A percentile compares a stretch with the other conserved stretches of the same genome.
These are phyloP conservation scores for Cladorhizidae sp. DNA, from an alignment of 37 sponge, comb jelly and placozoan genomes.

Conservation along the genomic window DNA sequence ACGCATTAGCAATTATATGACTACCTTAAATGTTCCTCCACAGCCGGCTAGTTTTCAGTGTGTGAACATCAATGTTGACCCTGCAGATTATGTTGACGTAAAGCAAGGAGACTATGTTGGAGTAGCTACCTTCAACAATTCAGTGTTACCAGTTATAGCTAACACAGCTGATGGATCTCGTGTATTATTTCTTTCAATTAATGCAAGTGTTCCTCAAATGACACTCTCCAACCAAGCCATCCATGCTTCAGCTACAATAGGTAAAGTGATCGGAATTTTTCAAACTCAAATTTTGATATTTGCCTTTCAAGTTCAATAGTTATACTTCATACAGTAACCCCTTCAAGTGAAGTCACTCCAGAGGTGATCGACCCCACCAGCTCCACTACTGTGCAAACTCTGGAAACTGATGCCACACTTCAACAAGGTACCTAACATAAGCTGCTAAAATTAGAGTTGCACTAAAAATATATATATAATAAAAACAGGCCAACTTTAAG, in stretches of 20 bases:
- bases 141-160: not conserved
- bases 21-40: not conserved
- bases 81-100: not conserved
- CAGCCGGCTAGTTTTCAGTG: not conserved
- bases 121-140: not conserved
- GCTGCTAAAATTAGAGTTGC: too few relatives aligned
- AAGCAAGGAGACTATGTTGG: not conserved
- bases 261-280: too few relatives aligned
- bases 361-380: too few relatives aligned
- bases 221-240: not conserved
- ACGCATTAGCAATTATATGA: not conserved
- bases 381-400: too few relatives aligned
- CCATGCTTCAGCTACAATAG: slow-evolving; percentile 2
- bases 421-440: too few relatives aligned
- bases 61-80: not conserved
- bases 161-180: not conserved
- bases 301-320: too few relatives aligned
- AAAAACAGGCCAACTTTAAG: too few relatives aligned
- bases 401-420: too few relatives aligned
- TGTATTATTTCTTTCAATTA: too few relatives aligned
- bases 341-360: too few relatives aligned
- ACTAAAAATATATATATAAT: too few relatives aligned
- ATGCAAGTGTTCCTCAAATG: not conserved
- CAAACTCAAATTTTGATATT: not conserved
- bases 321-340: too few relatives aligned